Conservation (phyloP, 2,797 vertebrate genomes). For the Enteromius anoplus region DNA sequence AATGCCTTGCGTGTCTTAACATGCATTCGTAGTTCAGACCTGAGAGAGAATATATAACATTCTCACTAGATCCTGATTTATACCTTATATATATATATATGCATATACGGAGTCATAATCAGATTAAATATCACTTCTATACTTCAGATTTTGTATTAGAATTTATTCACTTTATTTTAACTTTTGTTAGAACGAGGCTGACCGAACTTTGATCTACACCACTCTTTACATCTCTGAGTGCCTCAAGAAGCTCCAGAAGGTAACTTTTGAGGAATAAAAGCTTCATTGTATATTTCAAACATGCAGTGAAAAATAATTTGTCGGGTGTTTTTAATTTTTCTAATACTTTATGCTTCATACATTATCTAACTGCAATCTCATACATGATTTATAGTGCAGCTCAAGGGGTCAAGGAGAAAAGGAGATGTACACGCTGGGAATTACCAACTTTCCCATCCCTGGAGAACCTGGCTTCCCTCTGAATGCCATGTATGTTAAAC, state of each 20-base stretch:
- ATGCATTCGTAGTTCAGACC: neutral
- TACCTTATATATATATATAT: too few relatives aligned
- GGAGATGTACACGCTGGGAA: conserved; percentile 96
- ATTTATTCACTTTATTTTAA: neutral
- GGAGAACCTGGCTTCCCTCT: conserved; percentile 97
- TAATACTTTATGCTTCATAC: neutral
- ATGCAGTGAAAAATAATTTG: neutral
- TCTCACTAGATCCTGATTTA: too few relatives aligned
- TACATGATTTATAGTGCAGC: conserved; percentile 83
- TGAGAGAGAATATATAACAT: neutral
- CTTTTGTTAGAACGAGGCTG: conserved; percentile 89
- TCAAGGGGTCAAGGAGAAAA: conserved; percentile 94
- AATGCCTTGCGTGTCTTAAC: conserved; percentile 38
- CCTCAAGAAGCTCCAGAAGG: conserved; percentile 97
- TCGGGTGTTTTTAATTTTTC: neutral
- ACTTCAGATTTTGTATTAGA: neutral
- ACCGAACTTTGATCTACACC: conserved; percentile 95
- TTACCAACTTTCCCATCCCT: conserved; percentile 95
- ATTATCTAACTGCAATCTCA: neutral
- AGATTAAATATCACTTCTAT: neutral
- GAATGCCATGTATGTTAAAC: conserved; percentile 94
- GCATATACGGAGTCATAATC: neutral
- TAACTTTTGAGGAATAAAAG: conserved; percentile 62
- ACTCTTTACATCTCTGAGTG: conserved; percentile 99
- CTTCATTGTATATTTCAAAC: neutral